Conservation (phyloP, 2,888 invertebrate species). For the Scelioninae gen. 1 region DNA sequence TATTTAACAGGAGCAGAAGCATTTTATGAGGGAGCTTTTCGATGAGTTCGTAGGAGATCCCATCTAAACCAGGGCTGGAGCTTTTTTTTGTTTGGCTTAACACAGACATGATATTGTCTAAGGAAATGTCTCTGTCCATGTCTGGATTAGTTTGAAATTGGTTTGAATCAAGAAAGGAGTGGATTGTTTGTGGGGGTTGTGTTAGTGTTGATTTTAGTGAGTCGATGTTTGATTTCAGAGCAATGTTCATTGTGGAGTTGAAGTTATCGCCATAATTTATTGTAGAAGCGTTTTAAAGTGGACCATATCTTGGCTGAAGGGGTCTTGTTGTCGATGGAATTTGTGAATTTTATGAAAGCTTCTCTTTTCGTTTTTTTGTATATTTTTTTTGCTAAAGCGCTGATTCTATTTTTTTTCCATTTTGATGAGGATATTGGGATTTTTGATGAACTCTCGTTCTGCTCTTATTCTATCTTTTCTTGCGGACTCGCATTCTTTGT, state of each 20-base stretch:
- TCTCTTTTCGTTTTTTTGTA: constrained; percentile 21
- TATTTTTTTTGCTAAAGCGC: constrained; percentile 38
- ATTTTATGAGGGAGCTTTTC: constrained; percentile 1
- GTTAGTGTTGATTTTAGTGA: background rate
- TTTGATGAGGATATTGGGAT: background rate
- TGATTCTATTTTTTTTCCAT: constrained; percentile 25
- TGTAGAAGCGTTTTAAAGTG: constrained; percentile 39
- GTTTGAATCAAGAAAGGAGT: background rate
- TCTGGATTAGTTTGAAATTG: background rate
- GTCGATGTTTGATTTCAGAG: background rate
- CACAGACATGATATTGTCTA: background rate
- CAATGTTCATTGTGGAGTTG: constrained; percentile 28
- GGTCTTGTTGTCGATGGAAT: background rate
- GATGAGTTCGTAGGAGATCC: background rate
- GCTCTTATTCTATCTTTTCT: constrained; percentile 21
- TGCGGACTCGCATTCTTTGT: constrained; percentile 15
- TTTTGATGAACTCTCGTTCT: constrained; percentile 13
- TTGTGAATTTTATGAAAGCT: constrained; percentile 17
- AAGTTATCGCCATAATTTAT: background rate
- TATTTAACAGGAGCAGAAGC: background rate
- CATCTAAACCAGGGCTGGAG: constrained; percentile 1
- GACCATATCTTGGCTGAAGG: constrained; percentile 23
- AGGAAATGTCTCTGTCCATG: background rate
- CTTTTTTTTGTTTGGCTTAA: background rate
- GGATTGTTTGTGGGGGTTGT: background rate